These are phyloP conservation scores for Pao palembangensis DNA, from an alignment of 2,113 vertebrate genomes.

Conservation along the genomic window DNA sequence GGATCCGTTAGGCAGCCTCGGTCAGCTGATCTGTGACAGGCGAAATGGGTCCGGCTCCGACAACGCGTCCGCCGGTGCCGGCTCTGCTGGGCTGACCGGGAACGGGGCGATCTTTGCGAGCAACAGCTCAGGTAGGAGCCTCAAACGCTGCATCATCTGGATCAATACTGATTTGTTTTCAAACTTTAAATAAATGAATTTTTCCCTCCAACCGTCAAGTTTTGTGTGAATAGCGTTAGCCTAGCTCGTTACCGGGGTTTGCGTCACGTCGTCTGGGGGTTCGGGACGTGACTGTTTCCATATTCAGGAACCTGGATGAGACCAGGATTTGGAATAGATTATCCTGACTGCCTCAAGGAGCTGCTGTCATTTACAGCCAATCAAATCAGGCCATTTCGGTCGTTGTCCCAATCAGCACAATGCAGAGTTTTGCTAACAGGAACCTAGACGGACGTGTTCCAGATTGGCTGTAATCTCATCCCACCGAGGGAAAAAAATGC, in stretches of 20 bases:
- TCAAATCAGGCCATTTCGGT: slow-evolving; percentile 21
- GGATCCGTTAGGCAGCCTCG: slow-evolving; percentile 60
- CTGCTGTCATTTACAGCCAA: slow-evolving; percentile 12
- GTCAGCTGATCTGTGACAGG: slow-evolving; percentile 60
- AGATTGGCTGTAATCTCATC: neutral
- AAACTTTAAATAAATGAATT: too few relatives aligned
- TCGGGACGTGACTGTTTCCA: too few relatives aligned
- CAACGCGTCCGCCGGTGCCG: slow-evolving; percentile 17
- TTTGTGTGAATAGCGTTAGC: too few relatives aligned
- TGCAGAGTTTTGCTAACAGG: slow-evolving; percentile 15
- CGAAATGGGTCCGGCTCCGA: slow-evolving; percentile 31
- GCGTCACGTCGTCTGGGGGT: too few relatives aligned
- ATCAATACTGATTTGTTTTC: neutral
- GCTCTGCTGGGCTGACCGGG: slow-evolving; percentile 5
- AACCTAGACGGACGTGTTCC: slow-evolving; percentile 23
- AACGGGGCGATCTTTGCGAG: slow-evolving; percentile 1
- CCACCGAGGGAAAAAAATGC: slow-evolving; percentile 30
- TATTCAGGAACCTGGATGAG: too few relatives aligned
- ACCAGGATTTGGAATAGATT: slow-evolving; percentile 33
- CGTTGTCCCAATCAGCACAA: slow-evolving; percentile 24
- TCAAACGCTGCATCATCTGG: neutral
- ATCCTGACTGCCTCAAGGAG: slow-evolving; percentile 15
- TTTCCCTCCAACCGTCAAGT: too few relatives aligned
- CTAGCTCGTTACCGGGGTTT: too few relatives aligned
- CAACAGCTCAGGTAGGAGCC: slow-evolving; percentile 62